Evolutionary conservation across 2,888 invertebrate species (phyloP).

Genomic region (Tridacna crocea): DNA sequence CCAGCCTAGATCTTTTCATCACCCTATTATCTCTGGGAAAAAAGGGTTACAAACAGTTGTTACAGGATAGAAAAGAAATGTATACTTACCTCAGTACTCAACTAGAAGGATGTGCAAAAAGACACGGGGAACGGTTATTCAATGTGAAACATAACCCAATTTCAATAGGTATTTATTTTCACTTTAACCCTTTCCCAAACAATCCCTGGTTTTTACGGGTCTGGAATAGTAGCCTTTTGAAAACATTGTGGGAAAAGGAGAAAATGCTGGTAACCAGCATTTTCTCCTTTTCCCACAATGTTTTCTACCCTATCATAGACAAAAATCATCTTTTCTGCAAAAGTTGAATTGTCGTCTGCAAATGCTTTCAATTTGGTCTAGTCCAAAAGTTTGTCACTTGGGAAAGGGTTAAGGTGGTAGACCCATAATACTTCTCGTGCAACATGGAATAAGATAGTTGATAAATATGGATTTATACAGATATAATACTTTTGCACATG

Average conservation of each 20-base stretch:
- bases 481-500: too few species aligned
- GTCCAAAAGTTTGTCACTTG: too few species aligned
- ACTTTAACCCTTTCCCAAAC: too few species aligned
- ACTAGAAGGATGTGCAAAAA: constrained; percentile 86
- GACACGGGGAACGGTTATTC: constrained; percentile 87
- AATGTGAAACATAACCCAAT: constrained; percentile 89
- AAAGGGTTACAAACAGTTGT: constrained; percentile 87
- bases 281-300: neutral
- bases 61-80: constrained; percentile 87
- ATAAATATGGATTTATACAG: too few species aligned
- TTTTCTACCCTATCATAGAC: too few species aligned
- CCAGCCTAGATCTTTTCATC: constrained; percentile 90
- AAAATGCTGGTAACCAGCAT: neutral
- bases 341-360: too few species aligned
- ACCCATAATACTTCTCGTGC: too few species aligned
- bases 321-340: too few species aligned
- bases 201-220: too few species aligned
- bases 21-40: constrained; percentile 90
- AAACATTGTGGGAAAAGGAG: neutral
- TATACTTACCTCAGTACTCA: constrained; percentile 87
- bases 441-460: too few species aligned
- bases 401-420: too few species aligned
- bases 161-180: constrained; percentile 87
- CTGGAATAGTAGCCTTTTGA: neutral
- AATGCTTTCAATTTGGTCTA: too few species aligned